Conservation (phyloP, 2,113 vertebrate species). For the Catagonus wagneri region DNA sequence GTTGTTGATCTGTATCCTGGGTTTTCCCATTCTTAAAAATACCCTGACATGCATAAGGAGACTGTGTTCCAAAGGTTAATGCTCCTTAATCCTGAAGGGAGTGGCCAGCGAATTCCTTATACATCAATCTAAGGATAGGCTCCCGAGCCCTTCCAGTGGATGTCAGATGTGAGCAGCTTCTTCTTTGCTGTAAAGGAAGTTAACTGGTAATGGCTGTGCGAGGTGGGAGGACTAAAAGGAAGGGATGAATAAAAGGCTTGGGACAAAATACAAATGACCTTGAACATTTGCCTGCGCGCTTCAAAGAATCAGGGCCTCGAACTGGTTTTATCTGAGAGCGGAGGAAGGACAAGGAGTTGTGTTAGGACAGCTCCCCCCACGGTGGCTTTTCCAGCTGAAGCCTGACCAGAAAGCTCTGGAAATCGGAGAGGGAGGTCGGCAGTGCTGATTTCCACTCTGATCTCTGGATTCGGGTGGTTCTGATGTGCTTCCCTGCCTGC, state of each 20-base stretch:
- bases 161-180: not conserved
- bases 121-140: constrained; percentile 76
- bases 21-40: constrained; percentile 85
- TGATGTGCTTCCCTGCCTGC: not conserved
- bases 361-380: not conserved
- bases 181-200: constrained; percentile 31
- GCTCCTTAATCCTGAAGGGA: constrained; percentile 76
- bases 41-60: constrained; percentile 61
- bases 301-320: not conserved
- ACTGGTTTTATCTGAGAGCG: not conserved
- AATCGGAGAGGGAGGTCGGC: constrained; percentile 15
- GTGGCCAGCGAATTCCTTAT: constrained; percentile 77
- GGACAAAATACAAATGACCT: not conserved
- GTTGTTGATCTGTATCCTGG: constrained; percentile 77
- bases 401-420: not conserved
- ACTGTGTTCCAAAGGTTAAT: constrained; percentile 68
- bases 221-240: not conserved
- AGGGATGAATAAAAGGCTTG: not conserved
- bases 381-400: not conserved
- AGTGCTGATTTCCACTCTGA: not conserved
- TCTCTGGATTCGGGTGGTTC: not conserved
- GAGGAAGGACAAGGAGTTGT: not conserved
- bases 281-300: not conserved
- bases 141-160: not conserved
- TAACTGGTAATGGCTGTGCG: not conserved